Evolutionary conservation across 2,113 vertebrate species (phyloP).

Genomic region (Nerophis lumbriciformis): DNA sequence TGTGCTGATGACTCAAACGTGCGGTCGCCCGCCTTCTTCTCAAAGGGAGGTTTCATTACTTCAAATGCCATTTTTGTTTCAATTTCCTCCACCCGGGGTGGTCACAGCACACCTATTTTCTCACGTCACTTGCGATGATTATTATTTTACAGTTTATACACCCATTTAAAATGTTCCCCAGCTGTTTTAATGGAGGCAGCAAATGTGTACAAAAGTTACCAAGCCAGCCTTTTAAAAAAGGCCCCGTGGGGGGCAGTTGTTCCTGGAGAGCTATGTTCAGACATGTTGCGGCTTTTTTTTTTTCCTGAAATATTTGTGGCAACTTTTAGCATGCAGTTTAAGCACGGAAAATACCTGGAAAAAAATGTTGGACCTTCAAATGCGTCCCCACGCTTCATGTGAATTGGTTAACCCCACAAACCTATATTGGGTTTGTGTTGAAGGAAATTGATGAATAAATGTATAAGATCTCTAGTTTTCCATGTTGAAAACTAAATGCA

Average conservation of each 20-base stretch:
- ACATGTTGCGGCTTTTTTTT: slow-evolving; percentile 28
- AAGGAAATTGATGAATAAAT: slow-evolving; percentile 2
- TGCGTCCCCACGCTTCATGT: neutral
- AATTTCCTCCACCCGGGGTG: slow-evolving; percentile 14
- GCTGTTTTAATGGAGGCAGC: slow-evolving; percentile 54
- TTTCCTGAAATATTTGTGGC: slow-evolving; percentile 31
- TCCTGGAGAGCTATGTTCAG: slow-evolving; percentile 42
- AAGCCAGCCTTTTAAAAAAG: neutral
- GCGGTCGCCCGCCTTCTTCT: slow-evolving; percentile 22
- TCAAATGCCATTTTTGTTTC: slow-evolving; percentile 15
- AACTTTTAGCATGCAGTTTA: slow-evolving; percentile 17
- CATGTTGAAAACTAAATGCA: slow-evolving; percentile 20
- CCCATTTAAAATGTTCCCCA: slow-evolving; percentile 31
- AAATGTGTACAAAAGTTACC: slow-evolving; percentile 37
- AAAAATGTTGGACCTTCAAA: slow-evolving; percentile 20
- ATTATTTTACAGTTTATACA: slow-evolving; percentile 34
- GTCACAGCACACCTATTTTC: neutral
- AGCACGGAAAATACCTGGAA: slow-evolving; percentile 7
- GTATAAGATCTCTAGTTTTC: slow-evolving; percentile 6
- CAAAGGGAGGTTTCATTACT: slow-evolving; percentile 11
- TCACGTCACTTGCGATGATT: slow-evolving; percentile 13
- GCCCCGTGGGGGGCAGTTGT: slow-evolving; percentile 27
- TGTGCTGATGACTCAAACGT: slow-evolving; percentile 52
- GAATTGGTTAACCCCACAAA: neutral
- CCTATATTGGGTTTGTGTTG: slow-evolving; percentile 9